A percentile compares a stretch with the other conserved stretches of the same genome.
Conservation (phyloP, 2,797 vertebrate species). For the Tadarida brasiliensis region DNA sequence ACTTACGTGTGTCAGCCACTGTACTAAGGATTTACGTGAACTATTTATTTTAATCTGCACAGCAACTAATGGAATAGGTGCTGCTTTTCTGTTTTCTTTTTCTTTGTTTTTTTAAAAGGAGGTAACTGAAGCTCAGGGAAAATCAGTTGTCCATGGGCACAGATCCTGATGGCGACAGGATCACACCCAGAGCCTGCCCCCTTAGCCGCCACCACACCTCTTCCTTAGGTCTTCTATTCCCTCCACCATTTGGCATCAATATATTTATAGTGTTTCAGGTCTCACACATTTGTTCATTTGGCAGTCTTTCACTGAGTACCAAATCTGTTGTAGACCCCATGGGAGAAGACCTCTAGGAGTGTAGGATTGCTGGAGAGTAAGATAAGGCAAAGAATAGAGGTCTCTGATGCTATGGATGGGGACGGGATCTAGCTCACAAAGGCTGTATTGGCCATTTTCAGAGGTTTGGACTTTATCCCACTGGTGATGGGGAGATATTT, state of each 20-base stretch:
- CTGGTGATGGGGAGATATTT: neutral
- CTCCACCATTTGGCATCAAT: neutral
- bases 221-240: neutral
- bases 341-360: neutral
- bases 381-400: neutral
- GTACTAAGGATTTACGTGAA: conserved; percentile 34
- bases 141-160: neutral
- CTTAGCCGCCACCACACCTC: neutral
- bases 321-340: neutral
- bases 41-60: neutral
- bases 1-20: neutral
- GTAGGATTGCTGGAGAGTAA: neutral
- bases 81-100: neutral
- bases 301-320: neutral
- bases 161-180: neutral
- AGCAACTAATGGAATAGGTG: neutral
- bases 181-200: neutral
- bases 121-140: neutral
- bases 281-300: neutral
- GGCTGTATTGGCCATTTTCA: neutral
- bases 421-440: neutral
- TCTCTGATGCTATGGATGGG: neutral
- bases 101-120: neutral
- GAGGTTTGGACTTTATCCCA: neutral
- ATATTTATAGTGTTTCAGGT: neutral